Evolutionary conservation across 92 coral and sea anemone species (phyloP), one percentile per base, ranked within the genome.

Genomic region (Phenganax marumi): DNA sequence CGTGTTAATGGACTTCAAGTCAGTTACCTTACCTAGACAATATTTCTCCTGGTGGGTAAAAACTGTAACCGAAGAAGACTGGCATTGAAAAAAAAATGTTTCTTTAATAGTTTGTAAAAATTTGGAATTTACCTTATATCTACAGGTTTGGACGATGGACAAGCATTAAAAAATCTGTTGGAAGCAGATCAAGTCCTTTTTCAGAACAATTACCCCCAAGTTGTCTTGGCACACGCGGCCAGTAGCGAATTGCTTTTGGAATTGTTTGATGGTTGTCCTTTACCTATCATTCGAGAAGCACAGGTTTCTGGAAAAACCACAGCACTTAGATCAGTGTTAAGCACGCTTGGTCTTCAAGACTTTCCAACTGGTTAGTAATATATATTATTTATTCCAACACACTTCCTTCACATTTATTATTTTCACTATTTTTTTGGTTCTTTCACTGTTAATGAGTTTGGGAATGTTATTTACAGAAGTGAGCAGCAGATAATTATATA

Each of bases 281-380:
- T 53, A 2, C 83, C 88, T 16, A 75, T 87, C 9, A 18, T 87
- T 2, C 73, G 79, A 73, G 90, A 85, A 10, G 70, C 70, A 3
- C 88, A 85, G 8, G 91, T 88, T 0, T 88, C 88, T 12, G 88
- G 88, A 13, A 88, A 84, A 72, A 84, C 88, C 33, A 84, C 91
- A 47, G 82, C 88, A 7, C 22, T 88, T 0, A 88, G 70, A 54
- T 81, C 91, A 16, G 81, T 73, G 12, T 25, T 88, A 0, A 84
- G 63, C 63, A 6, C 7, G n/a, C 7, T 56, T 56, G 63, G 63
- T 21, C 1, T 56, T 56, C 17, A 3, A 56, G n/a, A 56, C 1
- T 56, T 56, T 56, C 2, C 43, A 5, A 33, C 3, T 33, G 43
- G 63, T 56, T 14, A 1, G 63, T 56, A 1, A 1, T 33, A 33